Evolutionary conservation across 2,113 vertebrate species (phyloP), one percentile per base, ranked within the genome.

Genomic region (Acrocephalus kingi): DNA sequence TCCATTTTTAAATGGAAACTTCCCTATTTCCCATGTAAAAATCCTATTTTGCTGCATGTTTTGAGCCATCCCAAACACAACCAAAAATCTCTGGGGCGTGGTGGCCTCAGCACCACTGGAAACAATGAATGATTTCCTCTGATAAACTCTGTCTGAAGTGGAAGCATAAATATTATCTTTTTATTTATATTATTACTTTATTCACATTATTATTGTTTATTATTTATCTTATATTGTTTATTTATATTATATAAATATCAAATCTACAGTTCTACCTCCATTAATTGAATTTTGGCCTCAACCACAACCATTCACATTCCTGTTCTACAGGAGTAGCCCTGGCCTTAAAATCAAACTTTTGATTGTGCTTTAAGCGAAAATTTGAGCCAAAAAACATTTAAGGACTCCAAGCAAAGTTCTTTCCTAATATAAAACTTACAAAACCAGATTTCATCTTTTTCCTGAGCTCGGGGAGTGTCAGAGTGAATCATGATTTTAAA

Each of bases 241-340:
- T 16, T 39, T 39, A 39, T 39, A 39, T 33, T 33, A 13, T 23
- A 58, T 23, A 58, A 58, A 58, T 9, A 28, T 19, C 31, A 84
- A 63, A 28, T 12, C 14, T 9, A 5, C 0, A 39, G 3, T 48
- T 59, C 67, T 23, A 68, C 23, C 39, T 61, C 11, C 20, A 55
- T 13, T 23, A 3, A 61, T 9, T 30, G 13, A 43, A 74, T 39
- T 90, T 48, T 55, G 72, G 25, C n/a, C 68, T 13, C 31, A 80
- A 66, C 19, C 24, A 14, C 20, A 63, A 7, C 24, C 7, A 79
- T 11, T 49, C n/a, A 11, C 62, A 12, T 31, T 72, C 33, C 35
- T 23, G 25, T 30, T 58, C 62, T 10, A 46, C 1, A 0, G 15
- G 10, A 66, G 7, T 2, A n/a, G 7, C 41, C 7, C 3, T 9